Conservation (phyloP, 2,113 vertebrate genomes). For the Ochotona princeps region DNA sequence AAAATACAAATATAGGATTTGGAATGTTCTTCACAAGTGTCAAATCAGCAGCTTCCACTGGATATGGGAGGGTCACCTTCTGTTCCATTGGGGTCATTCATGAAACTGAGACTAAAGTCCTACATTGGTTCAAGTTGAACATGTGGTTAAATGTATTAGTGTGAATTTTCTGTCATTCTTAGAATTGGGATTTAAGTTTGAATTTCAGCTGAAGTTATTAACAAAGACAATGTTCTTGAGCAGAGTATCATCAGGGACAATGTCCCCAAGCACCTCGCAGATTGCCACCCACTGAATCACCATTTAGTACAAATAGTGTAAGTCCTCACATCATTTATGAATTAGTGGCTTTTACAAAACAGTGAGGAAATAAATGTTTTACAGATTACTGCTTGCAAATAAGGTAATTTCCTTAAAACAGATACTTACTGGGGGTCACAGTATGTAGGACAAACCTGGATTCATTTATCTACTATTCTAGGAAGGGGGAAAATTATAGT, state of each 20-base stretch:
- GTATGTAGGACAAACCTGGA: constrained; percentile 25
- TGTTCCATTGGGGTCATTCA: neutral
- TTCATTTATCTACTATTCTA: constrained; percentile 60
- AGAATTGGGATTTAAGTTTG: neutral
- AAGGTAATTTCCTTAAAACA: constrained; percentile 45
- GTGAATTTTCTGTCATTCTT: neutral
- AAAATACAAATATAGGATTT: neutral
- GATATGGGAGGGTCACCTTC: neutral
- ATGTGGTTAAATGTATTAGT: neutral
- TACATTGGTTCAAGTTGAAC: neutral
- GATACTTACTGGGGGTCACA: constrained; percentile 22
- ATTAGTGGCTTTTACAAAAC: constrained; percentile 36
- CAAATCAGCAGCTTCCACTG: neutral
- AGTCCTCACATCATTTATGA: constrained; percentile 9
- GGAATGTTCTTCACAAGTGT: neutral
- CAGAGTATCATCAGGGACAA: constrained; percentile 1
- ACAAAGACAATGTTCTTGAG: neutral
- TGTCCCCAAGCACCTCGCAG: neutral
- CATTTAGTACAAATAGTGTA: constrained; percentile 43
- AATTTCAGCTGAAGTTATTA: constrained; percentile 40
- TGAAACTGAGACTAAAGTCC: neutral
- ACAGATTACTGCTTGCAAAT: constrained; percentile 8
- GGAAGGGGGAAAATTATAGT: constrained; percentile 43
- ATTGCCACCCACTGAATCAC: neutral
- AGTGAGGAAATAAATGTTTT: constrained; percentile 20